Conservation (phyloP, 2,113 vertebrate species). For the Toxotes chatareus region DNA sequence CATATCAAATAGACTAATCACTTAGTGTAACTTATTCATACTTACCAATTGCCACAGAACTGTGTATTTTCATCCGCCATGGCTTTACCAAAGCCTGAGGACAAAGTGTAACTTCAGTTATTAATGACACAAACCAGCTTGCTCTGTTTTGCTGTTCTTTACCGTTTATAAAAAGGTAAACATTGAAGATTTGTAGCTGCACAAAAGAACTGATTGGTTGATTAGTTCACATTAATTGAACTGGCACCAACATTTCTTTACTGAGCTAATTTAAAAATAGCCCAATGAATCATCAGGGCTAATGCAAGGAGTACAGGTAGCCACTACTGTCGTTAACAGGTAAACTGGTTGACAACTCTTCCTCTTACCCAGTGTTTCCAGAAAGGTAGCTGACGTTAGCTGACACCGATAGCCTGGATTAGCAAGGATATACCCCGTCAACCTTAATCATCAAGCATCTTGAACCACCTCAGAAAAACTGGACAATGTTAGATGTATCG, state of each 20-base stretch:
- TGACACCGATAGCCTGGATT: constrained; percentile 20
- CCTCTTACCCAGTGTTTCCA: constrained; percentile 47
- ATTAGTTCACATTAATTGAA: not conserved
- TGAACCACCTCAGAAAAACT: not conserved
- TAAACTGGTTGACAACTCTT: constrained; percentile 39
- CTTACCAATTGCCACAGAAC: constrained; percentile 86
- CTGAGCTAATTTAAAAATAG: not conserved
- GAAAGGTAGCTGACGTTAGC: constrained; percentile 48
- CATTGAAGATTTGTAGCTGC: not conserved
- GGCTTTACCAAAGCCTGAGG: constrained; percentile 36
- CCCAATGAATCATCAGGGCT: not conserved
- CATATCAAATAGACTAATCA: not conserved
- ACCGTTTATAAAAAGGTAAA: not conserved
- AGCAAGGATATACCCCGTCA: not conserved
- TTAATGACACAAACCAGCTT: not conserved
- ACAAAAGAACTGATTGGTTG: no score
- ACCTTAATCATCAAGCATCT: constrained; percentile 19
- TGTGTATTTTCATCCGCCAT: constrained; percentile 87
- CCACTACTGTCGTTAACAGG: not conserved
- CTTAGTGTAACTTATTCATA: not conserved
- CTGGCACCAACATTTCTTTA: not conserved
- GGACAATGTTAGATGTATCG: not conserved
- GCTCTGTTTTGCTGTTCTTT: not conserved
- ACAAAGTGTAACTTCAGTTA: constrained; percentile 2
- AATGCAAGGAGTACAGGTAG: not conserved